Conservation (phyloP, 1,140 invertebrate genomes). For the Drosophila guanche region DNA sequence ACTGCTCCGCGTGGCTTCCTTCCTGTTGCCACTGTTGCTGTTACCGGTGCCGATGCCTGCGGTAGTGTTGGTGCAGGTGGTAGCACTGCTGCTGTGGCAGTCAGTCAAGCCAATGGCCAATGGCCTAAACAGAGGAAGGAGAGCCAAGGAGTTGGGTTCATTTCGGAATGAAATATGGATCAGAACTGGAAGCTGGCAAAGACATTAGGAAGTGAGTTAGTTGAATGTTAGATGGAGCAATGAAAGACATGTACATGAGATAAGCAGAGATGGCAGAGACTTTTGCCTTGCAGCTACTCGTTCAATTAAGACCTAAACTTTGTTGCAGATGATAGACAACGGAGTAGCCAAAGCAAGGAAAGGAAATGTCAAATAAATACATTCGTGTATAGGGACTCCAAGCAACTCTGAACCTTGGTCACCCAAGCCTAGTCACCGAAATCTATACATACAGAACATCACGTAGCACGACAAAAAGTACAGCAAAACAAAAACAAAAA, state of each 20-base stretch:
- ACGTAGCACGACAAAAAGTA: conserved; percentile 45
- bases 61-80: conserved; percentile 5
- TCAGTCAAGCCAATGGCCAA: conserved; percentile 7
- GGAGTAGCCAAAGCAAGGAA: too few relatives aligned
- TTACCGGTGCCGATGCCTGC: too few relatives aligned
- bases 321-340: too few relatives aligned
- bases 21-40: conserved; percentile 49
- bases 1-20: conserved; percentile 62
- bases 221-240: too few relatives aligned
- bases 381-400: conserved; percentile 22
- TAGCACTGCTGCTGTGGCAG: conserved; percentile 12
- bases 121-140: conserved; percentile 27
- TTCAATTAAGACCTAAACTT: background rate
- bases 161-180: too few relatives aligned
- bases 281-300: too few relatives aligned
- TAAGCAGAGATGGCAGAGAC: background rate
- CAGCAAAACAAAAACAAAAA: conserved; percentile 51
- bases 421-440: conserved; percentile 34
- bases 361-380: too few relatives aligned
- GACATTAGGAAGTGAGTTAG: too few relatives aligned
- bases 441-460: conserved; percentile 44
- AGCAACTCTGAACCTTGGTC: conserved; percentile 38
- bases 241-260: too few relatives aligned
- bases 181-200: background rate
- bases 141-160: background rate